Base-by-base conservation (phyloP, 1,140 invertebrate species). In the Melitaea cinxia region DNA sequence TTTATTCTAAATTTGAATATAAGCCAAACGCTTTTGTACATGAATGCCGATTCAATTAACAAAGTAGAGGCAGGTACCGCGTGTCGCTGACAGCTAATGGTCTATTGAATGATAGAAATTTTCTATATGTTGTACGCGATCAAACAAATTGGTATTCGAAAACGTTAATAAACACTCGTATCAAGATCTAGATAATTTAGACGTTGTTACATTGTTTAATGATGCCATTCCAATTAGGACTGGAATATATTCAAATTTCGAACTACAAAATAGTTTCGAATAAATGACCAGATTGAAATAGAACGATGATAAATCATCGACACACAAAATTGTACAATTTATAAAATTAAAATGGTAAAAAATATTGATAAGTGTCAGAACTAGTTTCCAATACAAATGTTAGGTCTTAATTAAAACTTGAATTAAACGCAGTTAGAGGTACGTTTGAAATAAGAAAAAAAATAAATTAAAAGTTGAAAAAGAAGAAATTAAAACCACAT, bases 31-130 rank as follows among this genome's bases (percentile, higher is more conserved):
- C 60, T 68, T 67, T 78, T 75, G 70, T 75, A 70, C 78, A 70
- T 72, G 73, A 73, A 79, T 77, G 77, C 70, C 72, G 65, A 42
- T 82, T 83, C 79, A 82, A 84, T 84, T 83, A 84, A 75, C 77
- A 79, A 81, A 80, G 78, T 82, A 79, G 63, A 60, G 62, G 26
- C 66, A 81, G 80, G 76, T 82, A 72, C 60, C 60, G 15, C 63
- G 53, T 81, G 83, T 50, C 63, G 65, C 42, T 81, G 83, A 85
- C 83, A 84, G 78, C 50, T 72, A 65, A 76, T 77, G 75, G 64
- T 65, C 70, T 61, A 56, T 58, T 65, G 55, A 58, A 45, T 37
- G 49, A 53, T 65, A 65, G 63, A 58, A 65, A 59, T 65, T 56
- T 52, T 65, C 45, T 42, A 24, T 47, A 23, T 57, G 63, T 65